Conservation (phyloP, 2,888 invertebrate genomes). For the Dyspetes luteomarginatus region DNA sequence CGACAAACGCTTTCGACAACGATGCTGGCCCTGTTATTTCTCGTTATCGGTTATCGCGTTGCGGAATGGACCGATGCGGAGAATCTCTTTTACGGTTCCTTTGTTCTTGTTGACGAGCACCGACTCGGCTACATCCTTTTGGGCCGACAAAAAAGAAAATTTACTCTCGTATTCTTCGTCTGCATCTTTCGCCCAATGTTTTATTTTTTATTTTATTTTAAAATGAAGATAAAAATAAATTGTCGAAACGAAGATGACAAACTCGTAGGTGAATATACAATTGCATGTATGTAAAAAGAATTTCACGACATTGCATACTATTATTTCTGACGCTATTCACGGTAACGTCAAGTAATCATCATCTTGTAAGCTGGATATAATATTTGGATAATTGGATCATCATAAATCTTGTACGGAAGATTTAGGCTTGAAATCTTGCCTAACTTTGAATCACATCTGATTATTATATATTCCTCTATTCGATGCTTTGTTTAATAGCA, state of each 20-base stretch:
- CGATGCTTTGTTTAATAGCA: not conserved
- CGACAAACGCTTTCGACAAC: conserved; percentile 44
- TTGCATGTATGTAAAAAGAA: no score
- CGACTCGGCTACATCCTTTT: conserved; percentile 10
- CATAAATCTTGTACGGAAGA: no score
- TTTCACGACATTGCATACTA: no score
- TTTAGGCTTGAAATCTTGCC: no score
- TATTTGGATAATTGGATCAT: no score
- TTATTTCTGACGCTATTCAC: no score
- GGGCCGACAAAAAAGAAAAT: conserved; percentile 1
- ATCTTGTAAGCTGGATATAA: no score
- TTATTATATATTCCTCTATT: not conserved
- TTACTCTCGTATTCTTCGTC: not conserved
- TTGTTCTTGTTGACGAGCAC: conserved; percentile 61
- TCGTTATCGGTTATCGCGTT: conserved; percentile 75
- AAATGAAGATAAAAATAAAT: no score
- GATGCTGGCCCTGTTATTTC: conserved; percentile 71
- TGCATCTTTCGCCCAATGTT: not conserved
- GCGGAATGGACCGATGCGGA: conserved; percentile 72
- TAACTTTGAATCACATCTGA: no score
- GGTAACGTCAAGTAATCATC: no score
- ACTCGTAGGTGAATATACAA: no score
- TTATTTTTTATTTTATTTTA: not conserved
- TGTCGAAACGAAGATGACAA: no score
- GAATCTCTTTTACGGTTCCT: conserved; percentile 64